phyloP scores from a whole-genome alignment of 2,888 invertebrate genomes.

The Patella ulyssiponensis region DNA sequence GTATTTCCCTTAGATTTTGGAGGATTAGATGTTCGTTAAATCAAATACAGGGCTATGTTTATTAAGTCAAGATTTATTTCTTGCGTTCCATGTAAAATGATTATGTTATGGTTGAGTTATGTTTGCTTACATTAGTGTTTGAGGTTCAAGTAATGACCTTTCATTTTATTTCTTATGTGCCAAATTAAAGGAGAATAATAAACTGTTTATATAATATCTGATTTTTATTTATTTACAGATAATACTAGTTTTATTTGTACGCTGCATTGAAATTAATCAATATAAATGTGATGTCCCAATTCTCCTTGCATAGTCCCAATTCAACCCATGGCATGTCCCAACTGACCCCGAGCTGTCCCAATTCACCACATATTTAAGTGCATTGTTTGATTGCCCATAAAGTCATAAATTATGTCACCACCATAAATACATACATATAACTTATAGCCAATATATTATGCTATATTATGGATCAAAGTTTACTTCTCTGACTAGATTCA shows the following conservation, averaged over 20 bases:
- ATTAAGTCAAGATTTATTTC: no score
- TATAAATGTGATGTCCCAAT: no score
- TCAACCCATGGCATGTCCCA: background rate
- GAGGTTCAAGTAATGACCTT: background rate
- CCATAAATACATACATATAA: no score
- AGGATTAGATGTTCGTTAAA: background rate
- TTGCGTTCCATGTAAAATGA: no score
- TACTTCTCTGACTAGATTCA: no score
- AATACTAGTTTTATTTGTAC: no score
- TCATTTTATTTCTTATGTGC: background rate
- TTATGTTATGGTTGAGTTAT: background rate
- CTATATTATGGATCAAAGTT: no score
- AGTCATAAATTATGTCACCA: no score
- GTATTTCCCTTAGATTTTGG: background rate
- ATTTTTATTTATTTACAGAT: no score
- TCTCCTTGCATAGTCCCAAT: background rate
- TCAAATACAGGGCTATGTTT: background rate
- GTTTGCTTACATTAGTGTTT: background rate
- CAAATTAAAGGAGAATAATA: background rate
- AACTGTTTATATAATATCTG: no score
- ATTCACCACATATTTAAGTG: background rate
- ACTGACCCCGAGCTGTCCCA: background rate
- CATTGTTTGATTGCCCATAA: no score
- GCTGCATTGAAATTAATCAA: background rate
- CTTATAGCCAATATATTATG: no score